These are phyloP conservation scores for Perca schrenkii DNA, from an alignment of 2,113 vertebrate species.

Conservation along the genomic window DNA sequence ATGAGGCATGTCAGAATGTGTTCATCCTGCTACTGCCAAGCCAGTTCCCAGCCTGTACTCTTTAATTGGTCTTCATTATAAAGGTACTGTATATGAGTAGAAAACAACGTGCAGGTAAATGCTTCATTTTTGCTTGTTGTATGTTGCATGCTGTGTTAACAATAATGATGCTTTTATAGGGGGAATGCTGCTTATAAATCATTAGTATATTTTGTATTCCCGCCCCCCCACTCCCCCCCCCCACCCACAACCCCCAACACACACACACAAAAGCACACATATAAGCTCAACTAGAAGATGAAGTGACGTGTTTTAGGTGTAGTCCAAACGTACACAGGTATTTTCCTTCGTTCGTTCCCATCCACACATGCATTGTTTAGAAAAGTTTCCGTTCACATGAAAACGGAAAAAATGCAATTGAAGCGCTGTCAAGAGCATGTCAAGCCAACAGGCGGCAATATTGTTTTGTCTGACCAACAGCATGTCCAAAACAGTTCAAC, in stretches of 20 bases:
- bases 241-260: background rate
- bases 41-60: slow-evolving; percentile 64
- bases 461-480: too few relatives aligned
- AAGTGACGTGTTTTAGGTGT: background rate
- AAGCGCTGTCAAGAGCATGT: too few relatives aligned
- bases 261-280: background rate
- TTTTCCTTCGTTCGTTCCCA: too few relatives aligned
- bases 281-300: background rate
- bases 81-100: slow-evolving; percentile 39
- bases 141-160: slow-evolving; percentile 50
- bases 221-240: background rate
- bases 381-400: too few relatives aligned
- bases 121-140: slow-evolving; percentile 40
- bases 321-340: too few relatives aligned
- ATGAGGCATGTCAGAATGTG: slow-evolving; percentile 78
- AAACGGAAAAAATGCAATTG: too few relatives aligned
- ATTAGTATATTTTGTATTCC: slow-evolving; percentile 4
- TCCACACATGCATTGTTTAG: too few relatives aligned
- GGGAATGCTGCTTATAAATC: slow-evolving; percentile 23
- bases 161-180: slow-evolving; percentile 46
- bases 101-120: slow-evolving; percentile 55
- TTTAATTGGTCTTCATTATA: slow-evolving; percentile 85
- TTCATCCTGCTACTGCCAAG: slow-evolving; percentile 63
- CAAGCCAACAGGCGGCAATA: too few relatives aligned
- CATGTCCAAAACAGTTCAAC: too few relatives aligned